phyloP scores from a whole-genome alignment of 2,888 invertebrate genomes.

The Trypoxylon attenuatum region DNA sequence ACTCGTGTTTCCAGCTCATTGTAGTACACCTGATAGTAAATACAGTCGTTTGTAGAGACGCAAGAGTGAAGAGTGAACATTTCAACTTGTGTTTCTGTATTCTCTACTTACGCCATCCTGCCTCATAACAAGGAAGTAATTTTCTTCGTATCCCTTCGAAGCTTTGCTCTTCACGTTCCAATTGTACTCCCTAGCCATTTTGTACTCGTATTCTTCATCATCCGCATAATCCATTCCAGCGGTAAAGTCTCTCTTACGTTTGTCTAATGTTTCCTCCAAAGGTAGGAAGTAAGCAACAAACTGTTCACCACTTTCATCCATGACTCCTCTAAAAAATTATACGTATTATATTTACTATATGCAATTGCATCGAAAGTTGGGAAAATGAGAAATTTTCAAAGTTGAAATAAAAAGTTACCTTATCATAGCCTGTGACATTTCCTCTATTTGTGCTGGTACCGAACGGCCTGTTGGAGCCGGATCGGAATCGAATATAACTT shows the following conservation, averaged over 20 bases:
- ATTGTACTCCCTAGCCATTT: conserved; percentile 98
- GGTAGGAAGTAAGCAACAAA: conserved; percentile 99
- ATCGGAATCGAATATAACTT: conserved; percentile 98
- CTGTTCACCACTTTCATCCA: conserved; percentile 99
- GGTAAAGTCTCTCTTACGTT: conserved; percentile 88
- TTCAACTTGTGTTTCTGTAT: neutral
- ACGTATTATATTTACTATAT: neutral
- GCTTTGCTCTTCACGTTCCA: conserved; percentile 99
- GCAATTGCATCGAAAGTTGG: neutral
- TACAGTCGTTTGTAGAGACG: neutral
- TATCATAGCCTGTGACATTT: conserved; percentile 99
- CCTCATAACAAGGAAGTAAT: conserved; percentile 95
- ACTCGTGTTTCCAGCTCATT: conserved; percentile 97
- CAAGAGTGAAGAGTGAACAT: neutral
- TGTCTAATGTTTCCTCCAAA: conserved; percentile 92
- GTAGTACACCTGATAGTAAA: conserved; percentile 81
- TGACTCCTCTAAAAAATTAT: conserved; percentile 88
- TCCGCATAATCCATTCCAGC: conserved; percentile 88
- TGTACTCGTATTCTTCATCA: conserved; percentile 95
- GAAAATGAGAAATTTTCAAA: neutral
- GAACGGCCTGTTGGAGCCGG: conserved; percentile 94
- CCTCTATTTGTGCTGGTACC: conserved; percentile 92
- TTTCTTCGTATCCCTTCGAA: conserved; percentile 96
- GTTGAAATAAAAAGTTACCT: conserved; percentile 77
- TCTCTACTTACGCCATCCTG: conserved; percentile 81